A percentile compares a stretch with the other conserved stretches of the same genome.
These are phyloP conservation scores for Camelus bactrianus DNA, from an alignment of 2,113 vertebrate species.

Conservation along the genomic window DNA sequence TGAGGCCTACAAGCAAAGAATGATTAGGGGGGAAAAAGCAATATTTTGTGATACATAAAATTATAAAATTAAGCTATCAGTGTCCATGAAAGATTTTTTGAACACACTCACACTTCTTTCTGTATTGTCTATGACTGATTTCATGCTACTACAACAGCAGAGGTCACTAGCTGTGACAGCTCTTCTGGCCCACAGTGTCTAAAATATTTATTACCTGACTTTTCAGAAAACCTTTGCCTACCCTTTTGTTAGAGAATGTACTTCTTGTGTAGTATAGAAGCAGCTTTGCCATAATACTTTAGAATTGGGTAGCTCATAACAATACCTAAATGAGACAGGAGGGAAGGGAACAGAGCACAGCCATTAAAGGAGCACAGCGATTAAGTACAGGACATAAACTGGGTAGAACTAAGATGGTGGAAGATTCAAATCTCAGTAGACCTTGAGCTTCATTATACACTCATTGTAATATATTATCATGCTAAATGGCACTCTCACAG, in stretches of 20 bases:
- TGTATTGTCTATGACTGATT: not conserved
- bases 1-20: not conserved
- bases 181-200: not conserved
- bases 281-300: not conserved
- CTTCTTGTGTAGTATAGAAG: not conserved
- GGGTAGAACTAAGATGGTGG: no score
- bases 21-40: not conserved
- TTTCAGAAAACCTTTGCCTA: not conserved
- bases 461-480: no score
- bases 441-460: no score
- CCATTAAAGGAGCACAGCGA: no score
- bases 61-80: not conserved
- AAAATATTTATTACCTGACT: not conserved
- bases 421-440: no score
- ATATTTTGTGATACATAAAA: conserved; percentile 29
- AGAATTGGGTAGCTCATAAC: not conserved
- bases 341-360: no score
- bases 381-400: no score
- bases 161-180: not conserved
- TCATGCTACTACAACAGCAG: not conserved
- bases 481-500: no score
- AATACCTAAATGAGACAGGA: not conserved
- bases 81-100: not conserved
- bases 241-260: not conserved
- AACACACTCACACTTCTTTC: not conserved